Conservation (phyloP, 2,113 vertebrate genomes). For the Odontophorus gujanensis region DNA sequence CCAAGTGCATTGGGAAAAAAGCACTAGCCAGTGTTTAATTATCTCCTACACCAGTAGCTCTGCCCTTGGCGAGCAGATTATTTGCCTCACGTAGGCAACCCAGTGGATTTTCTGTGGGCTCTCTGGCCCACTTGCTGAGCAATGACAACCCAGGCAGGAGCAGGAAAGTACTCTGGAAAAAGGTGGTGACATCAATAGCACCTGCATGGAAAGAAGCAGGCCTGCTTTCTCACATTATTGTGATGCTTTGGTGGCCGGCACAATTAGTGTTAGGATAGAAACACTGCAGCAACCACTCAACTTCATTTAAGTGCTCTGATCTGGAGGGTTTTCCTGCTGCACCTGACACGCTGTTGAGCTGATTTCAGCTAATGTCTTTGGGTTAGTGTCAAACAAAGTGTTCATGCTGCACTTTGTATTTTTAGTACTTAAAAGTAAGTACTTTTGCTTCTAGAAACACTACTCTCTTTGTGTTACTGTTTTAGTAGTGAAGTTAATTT, state of each 20-base stretch:
- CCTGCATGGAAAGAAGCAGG: neutral
- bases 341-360: neutral
- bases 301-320: neutral
- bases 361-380: neutral
- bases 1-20: neutral
- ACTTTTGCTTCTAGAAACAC: neutral
- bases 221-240: neutral
- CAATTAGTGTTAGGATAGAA: neutral
- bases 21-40: conserved; percentile 34
- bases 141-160: neutral
- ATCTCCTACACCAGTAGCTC: neutral
- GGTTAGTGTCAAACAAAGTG: neutral
- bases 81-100: neutral
- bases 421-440: conserved; percentile 28
- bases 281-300: neutral
- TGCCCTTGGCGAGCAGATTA: neutral
- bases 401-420: neutral
- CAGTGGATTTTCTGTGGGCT: neutral
- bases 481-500: neutral
- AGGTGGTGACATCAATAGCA: neutral
- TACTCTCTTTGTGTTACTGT: neutral
- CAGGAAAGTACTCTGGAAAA: neutral
- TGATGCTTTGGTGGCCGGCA: neutral
- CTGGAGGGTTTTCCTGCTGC: neutral
- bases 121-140: neutral